These are phyloP conservation scores for Caenorhabditis parvicauda DNA, from an alignment of 2,888 invertebrate genomes.

Conservation along the genomic window DNA sequence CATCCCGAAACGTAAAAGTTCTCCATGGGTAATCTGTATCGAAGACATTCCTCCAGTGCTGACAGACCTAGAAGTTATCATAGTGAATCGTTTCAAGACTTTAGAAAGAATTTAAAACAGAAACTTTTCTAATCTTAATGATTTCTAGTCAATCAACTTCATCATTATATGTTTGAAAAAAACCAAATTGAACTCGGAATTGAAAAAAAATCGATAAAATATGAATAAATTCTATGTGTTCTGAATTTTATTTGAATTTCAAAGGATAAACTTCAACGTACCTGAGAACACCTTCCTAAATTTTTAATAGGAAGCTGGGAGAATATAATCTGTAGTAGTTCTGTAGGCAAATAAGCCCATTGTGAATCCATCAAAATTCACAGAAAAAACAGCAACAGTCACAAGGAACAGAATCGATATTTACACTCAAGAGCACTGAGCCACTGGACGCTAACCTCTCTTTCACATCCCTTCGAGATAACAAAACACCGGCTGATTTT, in stretches of 20 bases:
- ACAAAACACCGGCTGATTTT: too few relatives aligned
- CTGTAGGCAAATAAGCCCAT: slow-evolving; percentile 75
- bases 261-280: slow-evolving; percentile 52
- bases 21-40: slow-evolving; percentile 77
- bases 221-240: too few relatives aligned
- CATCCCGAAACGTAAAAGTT: slow-evolving; percentile 74
- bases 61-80: slow-evolving; percentile 62
- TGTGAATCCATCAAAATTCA: slow-evolving; percentile 16
- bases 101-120: not conserved
- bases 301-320: slow-evolving; percentile 72
- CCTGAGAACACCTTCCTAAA: slow-evolving; percentile 76
- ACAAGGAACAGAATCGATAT: slow-evolving; percentile 6
- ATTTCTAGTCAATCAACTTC: not conserved
- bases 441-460: too few relatives aligned
- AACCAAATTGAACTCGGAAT: too few relatives aligned
- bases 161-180: not conserved
- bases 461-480: too few relatives aligned
- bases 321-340: slow-evolving; percentile 76
- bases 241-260: not conserved
- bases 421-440: slow-evolving; percentile 12
- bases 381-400: not conserved
- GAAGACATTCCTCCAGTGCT: slow-evolving; percentile 72
- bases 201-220: too few relatives aligned
- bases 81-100: not conserved
- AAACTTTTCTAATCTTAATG: not conserved